Evolutionary conservation across 1,140 invertebrate species (phyloP), one percentile per base, ranked within the genome.

Genomic region (Drosophila watanabei): DNA sequence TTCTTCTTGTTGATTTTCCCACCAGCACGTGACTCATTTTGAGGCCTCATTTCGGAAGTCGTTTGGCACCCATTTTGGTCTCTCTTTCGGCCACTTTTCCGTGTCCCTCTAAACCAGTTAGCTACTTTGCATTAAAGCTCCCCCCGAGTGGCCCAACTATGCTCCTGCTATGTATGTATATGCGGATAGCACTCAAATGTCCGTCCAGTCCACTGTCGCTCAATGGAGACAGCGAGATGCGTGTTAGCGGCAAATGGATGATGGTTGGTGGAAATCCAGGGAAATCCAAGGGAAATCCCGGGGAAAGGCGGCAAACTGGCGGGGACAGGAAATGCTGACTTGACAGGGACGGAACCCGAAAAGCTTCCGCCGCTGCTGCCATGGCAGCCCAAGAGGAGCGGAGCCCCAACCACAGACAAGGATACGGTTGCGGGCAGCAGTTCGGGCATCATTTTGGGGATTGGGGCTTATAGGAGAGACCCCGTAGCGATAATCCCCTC

Each of bases 91-190:
- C 58, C 56, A 46, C 54, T 51, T 59, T 37, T 16, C 56, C 41
- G 69, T 43, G 51, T 63, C 52, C n/a, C 32, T 32, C 49, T 65
- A 64, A 71, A 69, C 51, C 51, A 78, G 63, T 79, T 79, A 78
- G 75, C 75, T 79, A 56, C 64, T 78, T 79, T 69, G 75, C 75
- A 79, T 79, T 78, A 79, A 79, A 56, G 51, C 75, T 61, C 18
- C 45, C 37, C 33, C 18, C 41, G 32, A 41, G 70, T 5, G n/a
- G 30, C 49, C 32, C 41, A n/a, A 72, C 66, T 68, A 33, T 24
- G 24, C 52, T 41, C n/a, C 33, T 24, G 49, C 57, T 33, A 71
- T 35, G n/a, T 39, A n/a, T n/a, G 51, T 68, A 57, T 54, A 49
- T 51, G 24, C 30, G 33, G 33, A 49, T 32, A 39, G 54, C 63